Evolutionary conservation across 2,113 vertebrate species (phyloP), one percentile per base, ranked within the genome.

Genomic region (Phocoena sinus): DNA sequence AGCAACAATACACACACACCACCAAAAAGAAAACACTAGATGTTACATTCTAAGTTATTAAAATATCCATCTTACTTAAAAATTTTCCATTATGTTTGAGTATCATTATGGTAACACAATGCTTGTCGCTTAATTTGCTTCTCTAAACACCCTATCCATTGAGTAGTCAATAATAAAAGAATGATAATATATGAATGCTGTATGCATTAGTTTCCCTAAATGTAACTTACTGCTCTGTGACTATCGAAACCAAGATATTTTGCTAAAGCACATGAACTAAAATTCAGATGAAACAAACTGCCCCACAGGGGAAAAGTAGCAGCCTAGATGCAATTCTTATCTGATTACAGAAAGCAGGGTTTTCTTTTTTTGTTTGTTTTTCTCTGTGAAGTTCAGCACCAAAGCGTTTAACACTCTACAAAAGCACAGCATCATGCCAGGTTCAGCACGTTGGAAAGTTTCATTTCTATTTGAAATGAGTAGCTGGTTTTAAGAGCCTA

Each of bases 21-120:
- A 26, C 36, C 18, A 8, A 56, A 44, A 38, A 31, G 7, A 74
- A 63, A 83, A 9, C 25, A 36, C 56, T 23, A 3, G 33, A 53
- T 15, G 26, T 50, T 12, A 12, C 47, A 2, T 21, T 65, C 14
- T 21, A 85, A 9, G 50, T 70, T 50, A 15, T 15, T 14, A 58
- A 67, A 36, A 74, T 63, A 26, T 28, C n/a, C 63, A 2, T 38
- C 14, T 13, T 25, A 2, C 62, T 38, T 38, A 60, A 26, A 76
- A 62, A 20, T 0, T 5, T 38, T n/a, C 82, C 36, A 3, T 44
- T 0, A 1, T 0, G 2, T 36, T 15, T 60, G 36, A 65, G 53
- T 9, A 23, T 65, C 17, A 2, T 1, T 26, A 38, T 0, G 11
- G 25, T 13, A 36, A 36, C 14, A 28, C 12, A 33, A 17, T 6